Evolutionary conservation across 2,797 vertebrate species (phyloP), one percentile per base, ranked within the genome.

Genomic region (Melanotaenia pygmaea): DNA sequence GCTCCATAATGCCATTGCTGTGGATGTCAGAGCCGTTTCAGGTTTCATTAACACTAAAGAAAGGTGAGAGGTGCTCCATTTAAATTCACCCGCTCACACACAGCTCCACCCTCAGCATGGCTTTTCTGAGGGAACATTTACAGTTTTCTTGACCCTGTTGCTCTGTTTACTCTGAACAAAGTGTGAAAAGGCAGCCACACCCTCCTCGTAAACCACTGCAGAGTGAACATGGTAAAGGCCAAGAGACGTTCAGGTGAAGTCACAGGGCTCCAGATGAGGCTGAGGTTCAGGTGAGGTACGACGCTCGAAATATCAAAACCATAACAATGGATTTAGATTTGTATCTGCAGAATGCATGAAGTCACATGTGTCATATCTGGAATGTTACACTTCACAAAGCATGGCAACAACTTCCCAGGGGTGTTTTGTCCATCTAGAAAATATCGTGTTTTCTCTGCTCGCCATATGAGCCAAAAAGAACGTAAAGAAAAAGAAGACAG

Each of bases 251-350:
- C 13, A 4, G 38, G 38, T 9, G 32, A 34, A 34, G 32, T 34
- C 32, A 34, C 16, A 32, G 53, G 54, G 67, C 67, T n/a, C 18
- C 66, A 81, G 72, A 70, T 65, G 60, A 77, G 59, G 53, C 66
- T 22, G 67, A 64, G 66, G 69, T 77, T 82, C 37, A 63, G 67
- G 37, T 59, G 67, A 35, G 64, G 59, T 65, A 51, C 54, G 34
- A 30, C 32, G 24, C 63, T 58, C 40, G 50, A 56, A 83, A 78
- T 20, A 70, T 58, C 59, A 59, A 53, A 59, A 64, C 53, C 75
- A 53, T 80, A 70, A 79, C 73, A 65, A 62, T 78, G 84, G 85
- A 87, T 88, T 87, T 83, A 86, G 84, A 86, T 86, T 72, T 20
- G 50, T 67, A 90, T 91, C 82, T 76, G 30, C 72, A 68, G 79